A percentile compares a stretch with the other conserved stretches of the same genome.
Conservation (phyloP, 2,113 vertebrate species). For the Panthera uncia region DNA sequence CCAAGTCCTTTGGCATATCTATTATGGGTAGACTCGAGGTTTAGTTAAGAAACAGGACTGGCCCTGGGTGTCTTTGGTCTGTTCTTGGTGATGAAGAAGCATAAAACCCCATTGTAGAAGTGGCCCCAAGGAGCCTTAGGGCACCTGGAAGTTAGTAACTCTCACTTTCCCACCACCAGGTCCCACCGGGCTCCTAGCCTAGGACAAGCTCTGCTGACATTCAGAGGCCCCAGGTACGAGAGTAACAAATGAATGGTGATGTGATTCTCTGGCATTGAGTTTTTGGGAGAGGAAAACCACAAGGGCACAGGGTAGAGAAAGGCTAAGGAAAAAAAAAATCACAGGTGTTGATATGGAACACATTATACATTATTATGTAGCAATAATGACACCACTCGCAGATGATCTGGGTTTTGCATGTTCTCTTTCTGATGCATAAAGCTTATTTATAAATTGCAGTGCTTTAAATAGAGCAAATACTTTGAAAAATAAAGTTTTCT, state of each 20-base stretch:
- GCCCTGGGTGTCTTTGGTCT: not conserved
- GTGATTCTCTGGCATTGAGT: not conserved
- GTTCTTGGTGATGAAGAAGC: not conserved
- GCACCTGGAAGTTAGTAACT: not conserved
- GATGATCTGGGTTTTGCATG: not conserved
- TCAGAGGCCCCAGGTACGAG: not conserved
- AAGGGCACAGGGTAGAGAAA: not conserved
- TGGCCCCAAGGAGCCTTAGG: not conserved
- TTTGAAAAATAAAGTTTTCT: conserved; percentile 32
- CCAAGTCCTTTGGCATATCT: not conserved
- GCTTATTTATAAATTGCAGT: conserved; percentile 43
- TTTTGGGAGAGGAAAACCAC: not conserved
- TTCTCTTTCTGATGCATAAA: not conserved
- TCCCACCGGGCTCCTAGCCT: not conserved
- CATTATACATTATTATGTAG: not conserved
- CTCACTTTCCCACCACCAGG: not conserved
- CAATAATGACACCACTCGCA: not conserved
- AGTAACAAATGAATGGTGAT: not conserved
- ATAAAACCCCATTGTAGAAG: not conserved
- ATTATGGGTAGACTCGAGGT: not conserved
- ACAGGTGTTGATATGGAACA: not conserved
- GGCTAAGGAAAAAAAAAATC: not conserved
- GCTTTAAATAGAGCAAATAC: not conserved
- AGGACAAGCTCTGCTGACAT: not conserved
- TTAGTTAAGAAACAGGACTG: not conserved